Evolutionary conservation across 2,113 vertebrate species (phyloP), one percentile per base, ranked within the genome.

Genomic region (Ciconia maguari): DNA sequence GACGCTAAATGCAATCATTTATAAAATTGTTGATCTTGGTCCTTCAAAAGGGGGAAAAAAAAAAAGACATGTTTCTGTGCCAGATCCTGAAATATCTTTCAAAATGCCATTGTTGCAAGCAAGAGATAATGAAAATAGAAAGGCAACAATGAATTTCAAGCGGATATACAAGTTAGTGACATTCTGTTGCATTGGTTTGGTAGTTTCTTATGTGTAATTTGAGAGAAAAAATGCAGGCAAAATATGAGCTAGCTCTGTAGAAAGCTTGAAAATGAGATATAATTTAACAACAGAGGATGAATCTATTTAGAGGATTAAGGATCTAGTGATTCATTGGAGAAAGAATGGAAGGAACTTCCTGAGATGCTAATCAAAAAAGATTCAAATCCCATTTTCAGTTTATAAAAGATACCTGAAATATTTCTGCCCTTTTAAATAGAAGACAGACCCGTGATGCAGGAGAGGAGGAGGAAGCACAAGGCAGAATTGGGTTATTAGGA

Each of bases 1-100:
- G 91, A 70, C 97, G 87, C 90, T 97, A 95, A 97, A 89, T 83
- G 95, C 82, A 96, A 77, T 95, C 2, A 52, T 94, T 97, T 94
- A 55, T 92, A 42, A 94, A 96, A 94, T 60, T 96, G 96, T 96
- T 98, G 91, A 65, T 97, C 54, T 87, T 71, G 80, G 91, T 82
- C 94, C 87, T 98, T 96, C 96, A 96, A 95, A 95, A 92, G 84
- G 58, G 58, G 58, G 34, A 8, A 24, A 13, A 24, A 22, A 22
- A 60, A 9, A 32, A 32, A 95, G 81, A 69, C 11, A 7, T 3
- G 13, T 76, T 95, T 92, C 46, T 75, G 76, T 97, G 79, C 78
- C 94, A 96, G 88, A 64, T 61, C 61, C 71, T 95, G 91, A 96
- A 96, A 84, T 87, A 90, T 13, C 55, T 94, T 93, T 91, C 41